Evolutionary conservation across 2,797 vertebrate genomes (phyloP), one percentile per base, ranked within the genome.

Genomic region (Heterohyrax brucei): DNA sequence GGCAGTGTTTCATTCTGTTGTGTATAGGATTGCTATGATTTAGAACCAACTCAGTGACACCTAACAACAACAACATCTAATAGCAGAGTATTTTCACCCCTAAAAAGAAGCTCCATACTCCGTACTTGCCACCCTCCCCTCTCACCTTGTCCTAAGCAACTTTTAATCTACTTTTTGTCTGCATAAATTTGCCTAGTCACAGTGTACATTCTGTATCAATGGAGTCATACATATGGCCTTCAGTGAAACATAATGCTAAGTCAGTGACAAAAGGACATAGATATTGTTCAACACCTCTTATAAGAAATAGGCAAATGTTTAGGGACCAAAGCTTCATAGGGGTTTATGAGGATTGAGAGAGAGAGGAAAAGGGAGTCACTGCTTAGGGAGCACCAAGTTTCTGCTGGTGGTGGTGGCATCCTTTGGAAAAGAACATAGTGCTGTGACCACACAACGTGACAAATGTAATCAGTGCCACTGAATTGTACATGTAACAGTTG

Each of bases 11-110:
- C 39, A 39, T 39, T 39, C 39, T 39, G 39, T 39, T 39, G 39
- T 39, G 39, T 39, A 39, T 39, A 39, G 39, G 39, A 39, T 39
- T 39, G 39, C 39, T 39, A 39, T 39, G 39, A 39, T 39, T 39
- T 39, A 3, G 39, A 39, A 39, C 39, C 39, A 39, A 39, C 39
- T 39, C 39, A 39, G 3, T 39, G 39, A 39, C 39, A 39, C 39
- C 39, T 39, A 39, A 39, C 39, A 39, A 39, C 39, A 39, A 39
- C 39, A 39, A 39, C 39, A 39, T 39, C 39, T 3, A 66, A 73
- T 70, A 81, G 61, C 91, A 61, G 85, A 28, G 87, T 26, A 50
- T n/a, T 84, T 80, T 72, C 46, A 70, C 53, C 83, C 89, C 18
- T 3, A 6, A n/a, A 66, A 62, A 39, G 93, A 87, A 73, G 19